Conservation (phyloP, 2,888 invertebrate species). For the Baronia brevicornis region DNA sequence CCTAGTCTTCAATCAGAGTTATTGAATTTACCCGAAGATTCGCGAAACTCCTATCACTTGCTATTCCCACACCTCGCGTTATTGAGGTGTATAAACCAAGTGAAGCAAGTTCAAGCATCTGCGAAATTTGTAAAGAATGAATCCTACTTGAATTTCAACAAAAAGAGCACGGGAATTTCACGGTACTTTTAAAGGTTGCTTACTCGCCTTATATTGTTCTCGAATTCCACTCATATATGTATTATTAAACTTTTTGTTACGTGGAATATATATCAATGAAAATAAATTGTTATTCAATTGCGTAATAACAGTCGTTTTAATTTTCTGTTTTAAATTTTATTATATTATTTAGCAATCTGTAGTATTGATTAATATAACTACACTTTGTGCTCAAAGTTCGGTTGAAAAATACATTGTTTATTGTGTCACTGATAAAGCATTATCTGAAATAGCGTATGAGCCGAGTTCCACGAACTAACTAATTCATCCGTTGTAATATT, state of each 20-base stretch:
- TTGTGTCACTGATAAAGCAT: constrained; percentile 26
- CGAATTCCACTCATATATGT: constrained; percentile 8
- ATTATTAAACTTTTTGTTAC: too few relatives aligned
- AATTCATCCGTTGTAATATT: constrained; percentile 14
- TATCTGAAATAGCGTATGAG: constrained; percentile 21
- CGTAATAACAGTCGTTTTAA: too few relatives aligned
- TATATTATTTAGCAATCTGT: too few relatives aligned
- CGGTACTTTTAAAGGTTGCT: constrained; percentile 12
- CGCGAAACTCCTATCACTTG: constrained; percentile 36
- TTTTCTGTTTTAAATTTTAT: too few relatives aligned
- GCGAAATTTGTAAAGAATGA: constrained; percentile 28
- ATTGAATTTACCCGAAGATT: constrained; percentile 24
- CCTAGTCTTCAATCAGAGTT: constrained; percentile 25
- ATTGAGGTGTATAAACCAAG: constrained; percentile 21
- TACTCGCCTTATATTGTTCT: constrained; percentile 12
- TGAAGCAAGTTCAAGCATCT: constrained; percentile 30
- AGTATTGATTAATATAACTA: too few relatives aligned
- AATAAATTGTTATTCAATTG: too few relatives aligned
- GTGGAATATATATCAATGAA: too few relatives aligned
- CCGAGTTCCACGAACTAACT: constrained; percentile 25
- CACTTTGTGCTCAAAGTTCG: too few relatives aligned
- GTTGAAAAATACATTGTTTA: constrained; percentile 21
- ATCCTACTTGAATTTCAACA: constrained; percentile 33
- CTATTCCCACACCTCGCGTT: constrained; percentile 39
- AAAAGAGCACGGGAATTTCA: constrained; percentile 19